A percentile compares a stretch with the other conserved stretches of the same genome.
phyloP scores from a whole-genome alignment of 2,113 vertebrate species.

The Emydocephalus ijimae region DNA sequence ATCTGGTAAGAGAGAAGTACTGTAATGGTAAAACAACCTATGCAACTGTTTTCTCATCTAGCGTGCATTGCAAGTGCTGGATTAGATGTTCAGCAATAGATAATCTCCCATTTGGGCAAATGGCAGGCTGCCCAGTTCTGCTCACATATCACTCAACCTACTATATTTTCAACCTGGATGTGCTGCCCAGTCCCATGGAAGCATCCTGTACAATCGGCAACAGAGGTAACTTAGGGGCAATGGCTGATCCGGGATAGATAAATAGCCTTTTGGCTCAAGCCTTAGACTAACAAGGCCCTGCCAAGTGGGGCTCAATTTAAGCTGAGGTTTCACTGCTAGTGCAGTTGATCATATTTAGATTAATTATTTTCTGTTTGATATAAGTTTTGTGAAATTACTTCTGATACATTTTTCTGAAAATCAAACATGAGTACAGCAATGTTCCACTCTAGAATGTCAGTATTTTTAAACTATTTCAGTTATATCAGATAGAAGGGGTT shows the following conservation, averaged over 20 bases:
- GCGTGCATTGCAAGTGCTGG: background rate
- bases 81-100: background rate
- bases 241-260: background rate
- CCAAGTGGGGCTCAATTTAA: background rate
- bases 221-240: background rate
- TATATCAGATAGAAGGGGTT: background rate
- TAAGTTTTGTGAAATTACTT: background rate
- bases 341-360: background rate
- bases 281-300: background rate
- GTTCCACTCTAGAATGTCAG: background rate
- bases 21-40: background rate
- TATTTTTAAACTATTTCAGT: background rate
- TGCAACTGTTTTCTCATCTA: background rate
- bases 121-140: constrained; percentile 7
- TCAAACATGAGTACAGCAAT: background rate
- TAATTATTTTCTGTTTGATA: background rate
- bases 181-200: background rate
- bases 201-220: background rate
- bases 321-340: background rate
- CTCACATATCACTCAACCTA: background rate
- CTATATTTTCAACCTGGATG: background rate
- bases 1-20: background rate
- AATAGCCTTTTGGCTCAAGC: background rate
- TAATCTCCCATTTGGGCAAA: constrained; percentile 18
- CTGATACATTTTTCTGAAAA: background rate